Evolutionary conservation across 35 echinoderm and acorn worm species (phyloP).

Genomic region (Apostichopus parvimensis): DNA sequence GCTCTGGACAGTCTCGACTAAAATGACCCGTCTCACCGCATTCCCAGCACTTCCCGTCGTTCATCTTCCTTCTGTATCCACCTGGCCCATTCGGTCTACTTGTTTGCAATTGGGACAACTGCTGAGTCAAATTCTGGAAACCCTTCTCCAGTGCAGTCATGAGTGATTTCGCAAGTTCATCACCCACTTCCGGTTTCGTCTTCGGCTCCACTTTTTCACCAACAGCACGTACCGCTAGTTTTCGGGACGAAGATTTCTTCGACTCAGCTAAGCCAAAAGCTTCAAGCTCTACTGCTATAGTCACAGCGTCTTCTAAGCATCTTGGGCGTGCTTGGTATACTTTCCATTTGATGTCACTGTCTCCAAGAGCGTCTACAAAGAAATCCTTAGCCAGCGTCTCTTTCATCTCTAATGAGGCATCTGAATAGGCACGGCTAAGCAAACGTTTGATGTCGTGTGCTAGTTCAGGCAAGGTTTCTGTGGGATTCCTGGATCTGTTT

Average conservation of each 20-base stretch:
- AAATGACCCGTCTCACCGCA: conserved; percentile 8
- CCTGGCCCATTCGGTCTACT: not conserved
- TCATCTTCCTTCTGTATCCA: not conserved
- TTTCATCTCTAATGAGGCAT: no score
- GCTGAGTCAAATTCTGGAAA: not conserved
- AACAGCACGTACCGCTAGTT: not conserved
- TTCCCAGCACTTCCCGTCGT: conserved; percentile 19
- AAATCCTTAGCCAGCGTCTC: no score
- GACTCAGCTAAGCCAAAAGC: conserved; percentile 10
- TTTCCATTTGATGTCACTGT: no score
- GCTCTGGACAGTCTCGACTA: conserved; percentile 1
- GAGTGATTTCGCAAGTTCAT: conserved; percentile 11
- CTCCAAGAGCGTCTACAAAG: no score
- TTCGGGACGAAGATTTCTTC: not conserved
- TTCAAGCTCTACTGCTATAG: not conserved
- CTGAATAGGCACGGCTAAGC: no score
- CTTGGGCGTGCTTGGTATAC: no score
- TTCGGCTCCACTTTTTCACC: not conserved
- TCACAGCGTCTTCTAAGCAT: no score
- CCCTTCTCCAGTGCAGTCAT: not conserved
- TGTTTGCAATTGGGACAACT: not conserved
- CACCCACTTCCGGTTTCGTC: not conserved
- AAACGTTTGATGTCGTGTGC: no score
- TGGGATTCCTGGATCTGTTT: no score
- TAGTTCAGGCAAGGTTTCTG: no score